Evolutionary conservation across 2,888 invertebrate species (phyloP).

Genomic region (Polyommatus iphigenia): DNA sequence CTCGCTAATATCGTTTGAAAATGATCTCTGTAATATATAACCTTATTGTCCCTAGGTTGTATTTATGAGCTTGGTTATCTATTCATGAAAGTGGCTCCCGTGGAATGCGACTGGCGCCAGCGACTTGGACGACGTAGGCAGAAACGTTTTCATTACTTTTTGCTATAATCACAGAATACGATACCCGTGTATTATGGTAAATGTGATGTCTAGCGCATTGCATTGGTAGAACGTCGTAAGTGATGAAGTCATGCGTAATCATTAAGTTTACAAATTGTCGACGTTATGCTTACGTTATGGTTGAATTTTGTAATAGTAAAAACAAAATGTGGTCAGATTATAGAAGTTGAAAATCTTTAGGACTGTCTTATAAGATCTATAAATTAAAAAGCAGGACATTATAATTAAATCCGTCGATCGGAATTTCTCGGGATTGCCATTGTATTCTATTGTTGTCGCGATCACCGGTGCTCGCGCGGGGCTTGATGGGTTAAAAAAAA

Average conservation of each 20-base stretch:
- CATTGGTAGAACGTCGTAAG: not conserved
- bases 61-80: conserved; percentile 65
- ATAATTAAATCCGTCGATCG: too few relatives aligned
- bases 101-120: conserved; percentile 73
- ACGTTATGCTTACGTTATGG: not conserved
- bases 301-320: not conserved
- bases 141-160: conserved; percentile 32
- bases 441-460: too few relatives aligned
- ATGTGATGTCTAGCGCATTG: conserved; percentile 27
- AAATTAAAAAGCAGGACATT: too few relatives aligned
- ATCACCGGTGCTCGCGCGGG: too few relatives aligned
- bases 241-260: not conserved
- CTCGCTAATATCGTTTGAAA: not conserved
- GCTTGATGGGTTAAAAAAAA: too few relatives aligned
- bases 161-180: conserved; percentile 24
- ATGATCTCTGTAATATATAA: conserved; percentile 35
- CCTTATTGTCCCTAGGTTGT: conserved; percentile 37
- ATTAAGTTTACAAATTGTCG: not conserved
- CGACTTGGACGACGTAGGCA: conserved; percentile 38
- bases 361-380: too few relatives aligned
- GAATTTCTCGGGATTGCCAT: too few relatives aligned
- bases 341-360: too few relatives aligned
- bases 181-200: conserved; percentile 41
- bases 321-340: not conserved
- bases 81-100: conserved; percentile 76